Evolutionary conservation across 2,113 vertebrate genomes (phyloP), one percentile per base, ranked within the genome.

Genomic region (Atlantisia rogersi): DNA sequence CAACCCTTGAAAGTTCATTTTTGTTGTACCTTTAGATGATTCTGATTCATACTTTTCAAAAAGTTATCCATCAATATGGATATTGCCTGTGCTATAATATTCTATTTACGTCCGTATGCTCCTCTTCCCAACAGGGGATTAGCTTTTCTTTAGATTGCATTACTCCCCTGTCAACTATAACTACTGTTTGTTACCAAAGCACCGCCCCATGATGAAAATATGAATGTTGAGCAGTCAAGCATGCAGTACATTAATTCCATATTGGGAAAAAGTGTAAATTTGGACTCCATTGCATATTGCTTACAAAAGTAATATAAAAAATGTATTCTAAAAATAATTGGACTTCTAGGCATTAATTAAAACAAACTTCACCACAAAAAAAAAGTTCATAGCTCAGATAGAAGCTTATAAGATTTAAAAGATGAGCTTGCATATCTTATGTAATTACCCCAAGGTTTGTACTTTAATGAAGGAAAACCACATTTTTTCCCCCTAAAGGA

Each of bases 271-370:
- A 37, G 5, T 26, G 8, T 71, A 40, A 65, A 88, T 88, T 73
- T 79, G 2, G 40, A 75, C 42, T 95, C 4, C 1, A 6, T 42
- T 80, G 11, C 26, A 11, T 52, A 37, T 9, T 32, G 14, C 32
- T 84, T 84, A n/a, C 1, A 15, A 35, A 91, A 78, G 5, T 35
- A 73, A 55, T 68, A 29, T 32, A 44, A 85, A 53, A 81, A 81
- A 83, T 15, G 1, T 29, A 15, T 86, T 93, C 25, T 35, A 76
- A 88, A 77, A 87, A 42, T 80, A 74, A 91, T 68, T 78, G 22
- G 17, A 35, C 92, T 94, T 85, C 39, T 5, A 42, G 53, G 9
- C 42, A 58, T 92, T 91, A 91, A 63, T 95, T 95, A 69, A 63
- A 88, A 62, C 26, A 75, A 90, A 52, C 20, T 59, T 86, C 3